Percentiles rank a stretch among this genome's conserved stretches.
These are phyloP conservation scores for Acanthosoma haemorrhoidale DNA, from an alignment of 2,888 invertebrate genomes.

Conservation along the genomic window DNA sequence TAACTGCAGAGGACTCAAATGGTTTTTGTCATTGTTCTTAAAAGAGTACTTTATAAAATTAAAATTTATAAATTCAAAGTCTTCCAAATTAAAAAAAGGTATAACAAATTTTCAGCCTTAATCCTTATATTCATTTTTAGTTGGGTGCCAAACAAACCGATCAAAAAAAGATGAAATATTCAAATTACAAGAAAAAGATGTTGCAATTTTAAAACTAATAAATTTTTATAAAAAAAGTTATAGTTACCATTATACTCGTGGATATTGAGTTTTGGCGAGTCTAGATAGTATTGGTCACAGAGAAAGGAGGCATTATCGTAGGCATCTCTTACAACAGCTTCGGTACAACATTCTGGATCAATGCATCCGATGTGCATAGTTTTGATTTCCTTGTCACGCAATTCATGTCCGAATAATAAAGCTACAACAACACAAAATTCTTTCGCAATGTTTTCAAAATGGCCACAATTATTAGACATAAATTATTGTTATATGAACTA, in stretches of 20 bases:
- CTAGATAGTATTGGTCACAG: constrained; percentile 96
- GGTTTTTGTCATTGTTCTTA: too few species aligned
- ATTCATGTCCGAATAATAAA: constrained; percentile 70
- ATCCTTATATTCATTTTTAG: too few species aligned
- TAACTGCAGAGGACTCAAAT: too few species aligned
- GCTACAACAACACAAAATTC: constrained; percentile 55
- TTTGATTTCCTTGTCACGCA: constrained; percentile 28
- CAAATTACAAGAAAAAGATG: not conserved
- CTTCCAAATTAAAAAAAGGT: too few species aligned
- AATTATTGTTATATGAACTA: too few species aligned
- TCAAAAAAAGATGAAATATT: not conserved
- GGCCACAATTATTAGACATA: too few species aligned
- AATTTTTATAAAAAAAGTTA: not conserved
- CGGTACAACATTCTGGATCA: constrained; percentile 91
- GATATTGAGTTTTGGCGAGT: constrained; percentile 81
- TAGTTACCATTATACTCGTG: constrained; percentile 68
- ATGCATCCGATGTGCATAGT: constrained; percentile 88
- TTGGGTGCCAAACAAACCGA: not conserved
- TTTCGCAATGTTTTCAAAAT: too few species aligned
- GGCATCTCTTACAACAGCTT: constrained; percentile 85
- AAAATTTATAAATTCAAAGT: too few species aligned
- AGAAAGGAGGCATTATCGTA: constrained; percentile 96
- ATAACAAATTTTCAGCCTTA: too few species aligned
- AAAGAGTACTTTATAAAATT: too few species aligned
- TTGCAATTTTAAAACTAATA: not conserved